Conservation (phyloP, 2,888 invertebrate species). For the Amphimallon solstitiale region DNA sequence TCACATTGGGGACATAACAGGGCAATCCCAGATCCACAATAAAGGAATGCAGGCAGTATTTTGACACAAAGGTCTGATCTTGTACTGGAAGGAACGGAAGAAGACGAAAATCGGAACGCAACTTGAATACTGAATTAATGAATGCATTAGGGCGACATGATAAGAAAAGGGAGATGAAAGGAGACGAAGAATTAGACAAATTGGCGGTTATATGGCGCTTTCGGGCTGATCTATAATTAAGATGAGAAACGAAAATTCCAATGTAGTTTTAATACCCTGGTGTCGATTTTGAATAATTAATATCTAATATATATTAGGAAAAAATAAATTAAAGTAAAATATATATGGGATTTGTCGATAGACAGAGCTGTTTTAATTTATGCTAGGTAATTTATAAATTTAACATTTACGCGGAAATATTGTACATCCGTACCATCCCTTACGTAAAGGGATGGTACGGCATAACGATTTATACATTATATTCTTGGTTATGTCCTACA, state of each 20-base stretch:
- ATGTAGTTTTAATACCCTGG: neutral
- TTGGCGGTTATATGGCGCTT: neutral
- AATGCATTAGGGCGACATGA: neutral
- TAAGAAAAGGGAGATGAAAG: neutral
- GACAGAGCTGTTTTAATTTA: too few relatives aligned
- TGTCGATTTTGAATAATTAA: too few relatives aligned
- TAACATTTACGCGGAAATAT: too few relatives aligned
- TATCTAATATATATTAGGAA: too few relatives aligned
- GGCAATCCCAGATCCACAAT: neutral
- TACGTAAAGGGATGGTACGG: too few relatives aligned
- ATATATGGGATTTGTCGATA: too few relatives aligned
- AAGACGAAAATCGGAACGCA: neutral
- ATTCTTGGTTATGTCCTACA: too few relatives aligned
- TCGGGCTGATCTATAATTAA: neutral
- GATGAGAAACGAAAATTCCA: neutral
- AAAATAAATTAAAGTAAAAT: too few relatives aligned
- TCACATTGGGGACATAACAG: too few relatives aligned
- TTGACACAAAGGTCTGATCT: neutral
- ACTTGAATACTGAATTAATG: slow-evolving; percentile 20
- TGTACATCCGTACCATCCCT: too few relatives aligned
- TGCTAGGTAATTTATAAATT: too few relatives aligned
- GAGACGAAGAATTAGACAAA: neutral
- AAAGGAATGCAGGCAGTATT: neutral
- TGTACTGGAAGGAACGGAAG: neutral
- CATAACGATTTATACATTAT: too few relatives aligned